These are phyloP conservation scores for Bujurquina vittata DNA, from an alignment of 2,113 vertebrate species.

Conservation along the genomic window DNA sequence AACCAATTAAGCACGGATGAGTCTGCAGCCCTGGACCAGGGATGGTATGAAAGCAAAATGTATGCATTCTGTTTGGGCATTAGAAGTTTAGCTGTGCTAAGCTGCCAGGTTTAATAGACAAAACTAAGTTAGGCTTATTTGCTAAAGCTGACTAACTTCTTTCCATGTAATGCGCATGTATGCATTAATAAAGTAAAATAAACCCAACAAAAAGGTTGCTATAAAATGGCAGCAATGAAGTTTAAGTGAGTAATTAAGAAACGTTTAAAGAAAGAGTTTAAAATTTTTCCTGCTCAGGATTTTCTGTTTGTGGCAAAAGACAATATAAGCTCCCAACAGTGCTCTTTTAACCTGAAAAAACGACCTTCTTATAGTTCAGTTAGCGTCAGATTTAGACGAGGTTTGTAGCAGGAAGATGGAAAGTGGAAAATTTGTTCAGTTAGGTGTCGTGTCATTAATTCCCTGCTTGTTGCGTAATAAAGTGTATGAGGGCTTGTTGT, in stretches of 20 bases:
- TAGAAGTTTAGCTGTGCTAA: neutral
- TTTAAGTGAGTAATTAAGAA: neutral
- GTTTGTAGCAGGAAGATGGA: neutral
- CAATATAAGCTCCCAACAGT: neutral
- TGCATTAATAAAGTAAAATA: neutral
- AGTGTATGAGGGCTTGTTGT: constrained; percentile 5
- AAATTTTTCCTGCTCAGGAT: neutral
- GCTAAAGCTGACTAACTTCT: neutral
- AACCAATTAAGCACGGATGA: constrained; percentile 44
- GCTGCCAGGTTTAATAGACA: neutral
- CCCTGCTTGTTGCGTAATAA: constrained; percentile 13
- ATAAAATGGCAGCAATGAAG: neutral
- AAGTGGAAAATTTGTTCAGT: neutral
- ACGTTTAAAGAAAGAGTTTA: neutral
- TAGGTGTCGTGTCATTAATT: neutral
- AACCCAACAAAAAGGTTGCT: neutral
- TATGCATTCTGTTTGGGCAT: neutral
- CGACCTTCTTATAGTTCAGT: neutral
- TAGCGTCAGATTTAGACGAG: neutral
- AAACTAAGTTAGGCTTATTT: neutral
- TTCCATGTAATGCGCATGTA: neutral
- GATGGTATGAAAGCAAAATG: neutral
- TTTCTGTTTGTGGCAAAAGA: neutral
- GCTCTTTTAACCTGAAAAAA: neutral
- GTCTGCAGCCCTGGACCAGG: neutral